Evolutionary conservation across 2,113 vertebrate species (phyloP).

Genomic region (Actenoides hombroni): DNA sequence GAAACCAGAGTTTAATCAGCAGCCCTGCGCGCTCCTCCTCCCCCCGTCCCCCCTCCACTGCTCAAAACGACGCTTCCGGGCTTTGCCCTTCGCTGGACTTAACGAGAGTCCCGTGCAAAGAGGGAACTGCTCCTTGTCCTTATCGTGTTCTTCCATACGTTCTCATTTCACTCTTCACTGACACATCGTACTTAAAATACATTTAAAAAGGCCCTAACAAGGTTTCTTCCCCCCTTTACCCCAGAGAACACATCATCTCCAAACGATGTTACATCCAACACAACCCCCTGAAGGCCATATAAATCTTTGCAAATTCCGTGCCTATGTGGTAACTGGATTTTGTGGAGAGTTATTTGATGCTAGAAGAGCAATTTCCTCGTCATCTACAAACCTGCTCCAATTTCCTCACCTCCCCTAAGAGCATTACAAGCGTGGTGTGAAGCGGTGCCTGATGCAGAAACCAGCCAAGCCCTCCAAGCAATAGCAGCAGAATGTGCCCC

Average conservation of each 20-base stretch:
- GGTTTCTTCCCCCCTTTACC: background rate
- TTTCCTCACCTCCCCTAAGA: background rate
- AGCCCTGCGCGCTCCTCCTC: no score
- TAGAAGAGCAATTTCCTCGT: background rate
- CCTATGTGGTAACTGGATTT: background rate
- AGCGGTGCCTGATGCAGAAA: background rate
- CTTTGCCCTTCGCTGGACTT: background rate
- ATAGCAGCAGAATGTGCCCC: background rate
- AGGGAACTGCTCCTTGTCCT: background rate
- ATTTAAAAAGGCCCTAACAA: background rate
- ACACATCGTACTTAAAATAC: background rate
- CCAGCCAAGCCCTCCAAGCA: background rate
- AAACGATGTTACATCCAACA: background rate
- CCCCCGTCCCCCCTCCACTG: background rate
- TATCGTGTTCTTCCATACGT: background rate
- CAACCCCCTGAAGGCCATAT: background rate
- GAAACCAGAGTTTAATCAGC: background rate
- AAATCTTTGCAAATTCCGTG: background rate
- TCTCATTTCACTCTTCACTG: background rate
- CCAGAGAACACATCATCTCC: background rate
- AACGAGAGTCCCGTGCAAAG: background rate
- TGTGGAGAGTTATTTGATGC: background rate
- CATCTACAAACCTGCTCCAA: background rate
- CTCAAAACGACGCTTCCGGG: background rate
- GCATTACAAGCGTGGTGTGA: background rate